A percentile compares a stretch with the other conserved stretches of the same genome.
Conservation (phyloP, 2,113 vertebrate species). For the Danio rerio region DNA sequence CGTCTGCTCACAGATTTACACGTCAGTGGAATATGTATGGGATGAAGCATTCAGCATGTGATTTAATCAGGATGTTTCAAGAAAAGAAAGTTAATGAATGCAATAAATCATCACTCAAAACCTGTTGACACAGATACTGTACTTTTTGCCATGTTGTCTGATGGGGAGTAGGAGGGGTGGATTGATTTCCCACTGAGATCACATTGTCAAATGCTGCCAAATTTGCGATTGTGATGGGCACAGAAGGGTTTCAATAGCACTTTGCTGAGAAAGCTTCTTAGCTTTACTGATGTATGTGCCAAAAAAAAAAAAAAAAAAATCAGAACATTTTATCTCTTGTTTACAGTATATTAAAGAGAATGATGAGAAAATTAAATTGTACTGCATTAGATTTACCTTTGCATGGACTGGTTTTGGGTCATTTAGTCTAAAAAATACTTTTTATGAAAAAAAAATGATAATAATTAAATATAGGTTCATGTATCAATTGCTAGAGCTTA, state of each 20-base stretch:
- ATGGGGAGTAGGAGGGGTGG: slow-evolving; percentile 17
- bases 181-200: slow-evolving; percentile 36
- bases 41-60: not conserved
- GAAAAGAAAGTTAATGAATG: not conserved
- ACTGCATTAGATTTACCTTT: not conserved
- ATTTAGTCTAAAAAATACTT: too few relatives aligned
- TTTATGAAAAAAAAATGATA: too few relatives aligned
- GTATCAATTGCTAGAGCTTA: too few relatives aligned
- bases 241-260: slow-evolving; percentile 31
- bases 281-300: slow-evolving; percentile 19
- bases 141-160: not conserved
- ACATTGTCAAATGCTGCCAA: slow-evolving; percentile 21
- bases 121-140: slow-evolving; percentile 11
- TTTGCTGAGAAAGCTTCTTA: slow-evolving; percentile 22
- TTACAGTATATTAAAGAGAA: slow-evolving; percentile 1
- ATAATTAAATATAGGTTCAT: too few relatives aligned
- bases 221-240: slow-evolving; percentile 13
- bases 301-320: not conserved
- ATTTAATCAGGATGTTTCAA: slow-evolving; percentile 21
- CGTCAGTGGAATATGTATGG: not conserved
- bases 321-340: not conserved
- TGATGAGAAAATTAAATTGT: not conserved
- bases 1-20: slow-evolving; percentile 3
- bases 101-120: not conserved
- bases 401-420: not conserved